Conservation (phyloP, 2,113 vertebrate genomes). For the Nannospalax galili region DNA sequence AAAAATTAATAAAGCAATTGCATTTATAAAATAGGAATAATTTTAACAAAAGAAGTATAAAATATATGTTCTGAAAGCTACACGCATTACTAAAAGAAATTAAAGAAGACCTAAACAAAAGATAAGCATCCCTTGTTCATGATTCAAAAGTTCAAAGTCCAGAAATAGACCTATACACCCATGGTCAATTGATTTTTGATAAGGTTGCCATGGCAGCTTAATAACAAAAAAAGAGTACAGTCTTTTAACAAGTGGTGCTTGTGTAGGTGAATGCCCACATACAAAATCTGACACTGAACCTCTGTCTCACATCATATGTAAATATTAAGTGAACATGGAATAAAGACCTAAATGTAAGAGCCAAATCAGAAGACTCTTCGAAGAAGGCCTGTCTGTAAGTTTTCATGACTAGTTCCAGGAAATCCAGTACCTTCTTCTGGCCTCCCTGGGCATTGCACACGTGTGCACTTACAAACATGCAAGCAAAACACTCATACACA, state of each 20-base stretch:
- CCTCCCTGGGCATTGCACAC: too few relatives aligned
- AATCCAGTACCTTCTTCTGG: too few relatives aligned
- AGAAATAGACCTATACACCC: neutral
- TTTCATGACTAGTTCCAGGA: neutral
- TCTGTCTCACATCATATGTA: neutral
- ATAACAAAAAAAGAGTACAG: neutral
- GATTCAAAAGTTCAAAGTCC: neutral
- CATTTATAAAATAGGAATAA: neutral
- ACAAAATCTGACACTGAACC: neutral
- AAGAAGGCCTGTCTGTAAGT: neutral
- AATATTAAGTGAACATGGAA: neutral
- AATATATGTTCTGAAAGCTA: neutral
- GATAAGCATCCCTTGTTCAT: neutral
- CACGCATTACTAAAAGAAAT: neutral
- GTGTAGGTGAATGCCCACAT: neutral
- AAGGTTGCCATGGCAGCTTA: neutral
- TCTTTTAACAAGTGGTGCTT: neutral
- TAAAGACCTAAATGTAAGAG: neutral
- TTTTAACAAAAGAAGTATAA: neutral
- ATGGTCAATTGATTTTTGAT: neutral
- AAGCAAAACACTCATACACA: too few relatives aligned
- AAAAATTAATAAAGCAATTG: neutral
- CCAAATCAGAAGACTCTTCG: neutral
- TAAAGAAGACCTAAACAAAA: neutral
- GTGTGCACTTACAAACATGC: neutral